phyloP scores from a whole-genome alignment of 2,113 vertebrate genomes.

The Cyphomyrus discorhynchus region DNA sequence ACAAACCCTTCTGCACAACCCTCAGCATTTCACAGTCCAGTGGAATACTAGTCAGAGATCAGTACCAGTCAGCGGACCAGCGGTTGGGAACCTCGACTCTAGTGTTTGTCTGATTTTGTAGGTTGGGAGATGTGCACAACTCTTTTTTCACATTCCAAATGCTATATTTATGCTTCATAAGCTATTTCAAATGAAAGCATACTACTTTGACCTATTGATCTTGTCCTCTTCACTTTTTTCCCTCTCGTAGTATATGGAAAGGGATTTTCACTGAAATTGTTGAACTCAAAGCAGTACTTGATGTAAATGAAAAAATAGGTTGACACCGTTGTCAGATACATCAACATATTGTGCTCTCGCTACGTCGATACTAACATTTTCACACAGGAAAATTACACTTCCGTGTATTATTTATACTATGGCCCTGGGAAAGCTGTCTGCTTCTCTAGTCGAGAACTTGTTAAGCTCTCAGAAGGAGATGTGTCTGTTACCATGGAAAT shows the following conservation, averaged over 20 bases:
- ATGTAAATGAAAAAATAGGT: neutral
- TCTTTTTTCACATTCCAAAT: neutral
- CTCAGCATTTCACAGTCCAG: neutral
- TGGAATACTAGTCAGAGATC: neutral
- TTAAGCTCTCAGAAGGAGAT: neutral
- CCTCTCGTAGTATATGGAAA: neutral
- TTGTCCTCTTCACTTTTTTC: neutral
- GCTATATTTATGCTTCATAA: neutral
- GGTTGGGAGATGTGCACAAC: neutral
- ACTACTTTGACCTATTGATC: neutral
- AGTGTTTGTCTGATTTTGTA: neutral
- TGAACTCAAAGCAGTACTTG: neutral
- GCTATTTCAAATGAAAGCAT: neutral
- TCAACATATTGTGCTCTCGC: neutral
- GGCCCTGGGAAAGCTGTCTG: neutral
- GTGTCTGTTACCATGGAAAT: slow-evolving; percentile 21
- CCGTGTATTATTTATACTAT: neutral
- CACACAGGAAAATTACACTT: neutral
- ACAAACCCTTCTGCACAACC: neutral
- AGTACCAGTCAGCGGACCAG: neutral
- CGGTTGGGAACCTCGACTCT: neutral
- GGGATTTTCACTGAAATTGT: neutral
- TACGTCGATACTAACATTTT: neutral
- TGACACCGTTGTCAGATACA: neutral
- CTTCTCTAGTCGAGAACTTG: neutral